A percentile compares a stretch with the other conserved stretches of the same genome.
phyloP scores from a whole-genome alignment of 2,888 invertebrate genomes.

The Nomada hirtipes region DNA sequence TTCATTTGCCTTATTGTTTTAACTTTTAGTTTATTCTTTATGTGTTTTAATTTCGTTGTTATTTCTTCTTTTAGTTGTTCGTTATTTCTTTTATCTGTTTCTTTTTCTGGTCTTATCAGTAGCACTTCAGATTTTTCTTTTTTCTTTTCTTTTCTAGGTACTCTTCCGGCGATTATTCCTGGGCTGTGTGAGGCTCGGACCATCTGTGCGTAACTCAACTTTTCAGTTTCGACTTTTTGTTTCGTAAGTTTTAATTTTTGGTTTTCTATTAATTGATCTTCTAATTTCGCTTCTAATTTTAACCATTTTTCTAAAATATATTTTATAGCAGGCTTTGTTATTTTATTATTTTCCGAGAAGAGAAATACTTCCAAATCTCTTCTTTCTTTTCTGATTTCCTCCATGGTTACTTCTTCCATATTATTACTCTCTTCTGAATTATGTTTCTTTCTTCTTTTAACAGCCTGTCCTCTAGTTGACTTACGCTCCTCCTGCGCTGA shows the following conservation, averaged over 20 bases:
- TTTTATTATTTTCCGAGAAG: neutral
- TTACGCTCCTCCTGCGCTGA: neutral
- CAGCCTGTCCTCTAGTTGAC: neutral
- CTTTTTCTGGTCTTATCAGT: neutral
- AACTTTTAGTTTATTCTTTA: conserved; percentile 1
- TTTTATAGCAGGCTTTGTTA: neutral
- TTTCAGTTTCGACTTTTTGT: neutral
- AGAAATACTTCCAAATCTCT: neutral
- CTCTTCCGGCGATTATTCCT: neutral
- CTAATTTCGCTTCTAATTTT: neutral
- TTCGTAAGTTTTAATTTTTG: neutral
- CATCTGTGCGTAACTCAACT: neutral
- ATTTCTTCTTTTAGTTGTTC: neutral
- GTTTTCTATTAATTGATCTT: neutral
- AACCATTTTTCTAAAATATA: conserved; percentile 1
- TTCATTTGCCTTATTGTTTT: conserved; percentile 1
- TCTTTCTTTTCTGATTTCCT: neutral
- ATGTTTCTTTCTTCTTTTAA: neutral
- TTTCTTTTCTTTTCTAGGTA: neutral
- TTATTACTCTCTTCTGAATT: neutral
- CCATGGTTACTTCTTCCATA: neutral
- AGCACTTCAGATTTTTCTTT: neutral
- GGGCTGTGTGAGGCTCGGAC: neutral
- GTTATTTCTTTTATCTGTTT: neutral
- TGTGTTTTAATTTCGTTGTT: neutral